These are phyloP conservation scores for Sinotaia quadrata DNA, from an alignment of 2,888 invertebrate species.

Conservation along the genomic window DNA sequence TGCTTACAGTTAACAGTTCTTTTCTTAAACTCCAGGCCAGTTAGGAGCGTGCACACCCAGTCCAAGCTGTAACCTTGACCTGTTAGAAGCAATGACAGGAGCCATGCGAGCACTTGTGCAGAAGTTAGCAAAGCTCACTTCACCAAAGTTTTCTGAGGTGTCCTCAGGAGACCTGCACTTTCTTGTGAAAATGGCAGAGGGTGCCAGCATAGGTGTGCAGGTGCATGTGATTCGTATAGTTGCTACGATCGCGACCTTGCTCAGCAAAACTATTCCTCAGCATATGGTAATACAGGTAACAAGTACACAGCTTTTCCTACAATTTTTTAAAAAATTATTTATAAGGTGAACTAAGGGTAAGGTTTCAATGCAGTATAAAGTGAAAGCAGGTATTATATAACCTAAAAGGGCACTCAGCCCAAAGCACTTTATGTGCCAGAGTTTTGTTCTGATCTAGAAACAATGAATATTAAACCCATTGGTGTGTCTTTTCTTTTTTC, in stretches of 20 bases:
- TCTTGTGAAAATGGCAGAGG: slow-evolving; percentile 59
- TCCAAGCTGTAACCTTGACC: slow-evolving; percentile 68
- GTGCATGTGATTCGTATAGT: slow-evolving; percentile 62
- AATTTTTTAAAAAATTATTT: too few relatives aligned
- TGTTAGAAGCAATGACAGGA: slow-evolving; percentile 82
- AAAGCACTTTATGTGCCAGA: too few relatives aligned
- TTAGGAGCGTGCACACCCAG: too few relatives aligned
- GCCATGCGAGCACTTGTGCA: slow-evolving; percentile 83
- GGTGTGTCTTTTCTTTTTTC: background rate
- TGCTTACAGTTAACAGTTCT: too few relatives aligned
- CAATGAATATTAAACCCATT: too few relatives aligned
- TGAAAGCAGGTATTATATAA: too few relatives aligned
- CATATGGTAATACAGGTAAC: slow-evolving; percentile 58
- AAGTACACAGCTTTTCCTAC: background rate
- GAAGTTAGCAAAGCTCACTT: slow-evolving; percentile 76
- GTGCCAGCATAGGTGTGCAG: slow-evolving; percentile 53
- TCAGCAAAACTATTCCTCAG: slow-evolving; percentile 38
- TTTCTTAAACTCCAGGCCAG: too few relatives aligned
- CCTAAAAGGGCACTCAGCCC: too few relatives aligned
- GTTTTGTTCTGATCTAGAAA: too few relatives aligned
- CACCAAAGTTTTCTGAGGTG: slow-evolving; percentile 59
- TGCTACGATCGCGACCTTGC: slow-evolving; percentile 60
- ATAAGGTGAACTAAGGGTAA: too few relatives aligned
- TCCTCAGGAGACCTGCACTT: slow-evolving; percentile 61
- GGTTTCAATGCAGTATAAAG: too few relatives aligned